Percentiles rank a stretch among this genome's conserved stretches.
Conservation (phyloP, 2,113 vertebrate species). For the Bos indicus region DNA sequence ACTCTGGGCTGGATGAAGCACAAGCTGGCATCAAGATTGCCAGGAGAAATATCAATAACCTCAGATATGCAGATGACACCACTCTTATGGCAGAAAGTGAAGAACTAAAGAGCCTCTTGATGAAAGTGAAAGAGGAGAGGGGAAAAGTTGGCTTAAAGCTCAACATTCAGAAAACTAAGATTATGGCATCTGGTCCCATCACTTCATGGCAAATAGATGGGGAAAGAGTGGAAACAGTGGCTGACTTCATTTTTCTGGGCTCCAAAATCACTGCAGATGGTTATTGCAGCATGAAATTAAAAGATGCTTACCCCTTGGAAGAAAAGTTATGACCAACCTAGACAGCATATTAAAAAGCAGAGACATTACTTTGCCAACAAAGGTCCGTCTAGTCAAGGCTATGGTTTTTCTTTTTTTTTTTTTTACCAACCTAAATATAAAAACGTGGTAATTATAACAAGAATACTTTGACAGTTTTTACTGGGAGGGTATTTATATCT, state of each 20-base stretch:
- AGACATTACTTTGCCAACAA: not conserved
- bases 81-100: not conserved
- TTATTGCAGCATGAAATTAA: not conserved
- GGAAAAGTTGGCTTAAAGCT: not conserved
- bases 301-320: not conserved
- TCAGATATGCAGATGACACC: not conserved
- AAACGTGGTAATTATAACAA: too few relatives aligned
- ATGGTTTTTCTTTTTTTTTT: not conserved
- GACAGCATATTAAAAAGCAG: not conserved
- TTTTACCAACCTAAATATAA: too few relatives aligned
- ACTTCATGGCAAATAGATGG: not conserved
- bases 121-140: not conserved
- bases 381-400: not conserved
- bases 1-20: fast-evolving
- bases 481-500: too few relatives aligned
- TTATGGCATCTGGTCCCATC: not conserved
- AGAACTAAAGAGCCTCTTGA: not conserved
- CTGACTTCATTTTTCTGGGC: not conserved
- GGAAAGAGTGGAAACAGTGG: not conserved
- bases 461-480: too few relatives aligned
- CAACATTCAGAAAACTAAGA: not conserved
- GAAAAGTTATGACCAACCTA: not conserved
- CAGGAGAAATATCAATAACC: not conserved
- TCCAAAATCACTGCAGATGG: not conserved
- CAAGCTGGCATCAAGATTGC: not conserved